A percentile compares a stretch with the other conserved stretches of the same genome.
Evolutionary conservation across 2,888 invertebrate species (phyloP).

Genomic region (Pseudeuparius sepicola): DNA sequence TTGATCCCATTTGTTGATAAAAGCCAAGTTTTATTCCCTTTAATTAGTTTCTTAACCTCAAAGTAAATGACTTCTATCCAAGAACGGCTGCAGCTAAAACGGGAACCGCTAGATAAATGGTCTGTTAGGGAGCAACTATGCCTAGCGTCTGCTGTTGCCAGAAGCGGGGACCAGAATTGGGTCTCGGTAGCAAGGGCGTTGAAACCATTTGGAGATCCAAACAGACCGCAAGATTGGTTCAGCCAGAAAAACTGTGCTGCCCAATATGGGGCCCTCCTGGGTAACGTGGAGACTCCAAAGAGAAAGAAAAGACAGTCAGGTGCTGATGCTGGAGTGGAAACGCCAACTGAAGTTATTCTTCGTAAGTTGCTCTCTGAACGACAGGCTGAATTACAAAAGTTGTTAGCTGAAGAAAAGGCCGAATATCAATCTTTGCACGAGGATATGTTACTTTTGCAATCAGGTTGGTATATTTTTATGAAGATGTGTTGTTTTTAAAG

Average conservation of each 20-base stretch:
- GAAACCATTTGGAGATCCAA: constrained; percentile 66
- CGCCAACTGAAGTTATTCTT: constrained; percentile 70
- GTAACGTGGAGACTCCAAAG: constrained; percentile 76
- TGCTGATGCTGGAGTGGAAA: constrained; percentile 47
- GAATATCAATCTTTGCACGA: constrained; percentile 64
- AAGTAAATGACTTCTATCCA: constrained; percentile 35
- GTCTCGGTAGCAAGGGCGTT: constrained; percentile 75
- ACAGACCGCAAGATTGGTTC: constrained; percentile 76
- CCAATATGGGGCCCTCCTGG: constrained; percentile 74
- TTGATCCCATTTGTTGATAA: no score
- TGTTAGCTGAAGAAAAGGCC: constrained; percentile 59
- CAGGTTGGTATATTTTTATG: constrained; percentile 33
- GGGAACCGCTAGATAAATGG: constrained; percentile 75
- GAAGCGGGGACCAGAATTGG: constrained; percentile 88
- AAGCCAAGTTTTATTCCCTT: no score
- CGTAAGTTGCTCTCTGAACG: constrained; percentile 68
- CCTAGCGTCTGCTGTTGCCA: constrained; percentile 73
- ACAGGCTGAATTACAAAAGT: constrained; percentile 63
- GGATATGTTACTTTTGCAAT: constrained; percentile 46
- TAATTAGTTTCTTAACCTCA: constrained; percentile 21
- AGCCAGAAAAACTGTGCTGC: constrained; percentile 84
- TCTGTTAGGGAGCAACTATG: constrained; percentile 74
- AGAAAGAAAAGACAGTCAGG: constrained; percentile 65
- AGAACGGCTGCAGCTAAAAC: constrained; percentile 46
- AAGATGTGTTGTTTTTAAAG: no score